Evolutionary conservation across 92 coral and sea anemone genomes (phyloP).

Genomic region (Plumapathes pennacea): DNA sequence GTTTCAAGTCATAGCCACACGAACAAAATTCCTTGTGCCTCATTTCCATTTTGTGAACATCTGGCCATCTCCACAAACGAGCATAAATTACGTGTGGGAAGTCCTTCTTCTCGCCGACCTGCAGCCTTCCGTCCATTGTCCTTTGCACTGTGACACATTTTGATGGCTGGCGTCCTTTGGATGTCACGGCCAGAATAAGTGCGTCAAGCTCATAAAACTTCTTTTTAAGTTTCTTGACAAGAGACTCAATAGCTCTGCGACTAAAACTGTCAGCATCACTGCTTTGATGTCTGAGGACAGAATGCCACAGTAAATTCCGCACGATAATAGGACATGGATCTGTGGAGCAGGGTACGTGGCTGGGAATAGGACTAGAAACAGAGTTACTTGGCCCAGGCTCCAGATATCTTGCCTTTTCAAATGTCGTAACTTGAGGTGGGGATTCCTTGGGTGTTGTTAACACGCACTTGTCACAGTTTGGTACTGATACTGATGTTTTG

Average conservation of each 20-base stretch:
- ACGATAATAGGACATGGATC: constrained; percentile 99
- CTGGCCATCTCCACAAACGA: constrained; percentile 99
- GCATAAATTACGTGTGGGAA: constrained; percentile 99
- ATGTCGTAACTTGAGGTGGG: constrained; percentile 43
- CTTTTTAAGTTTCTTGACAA: constrained; percentile 95
- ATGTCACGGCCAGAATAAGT: constrained; percentile 89
- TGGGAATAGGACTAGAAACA: constrained; percentile 54
- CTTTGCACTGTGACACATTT: constrained; percentile 98
- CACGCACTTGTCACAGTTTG: constrained; percentile 61
- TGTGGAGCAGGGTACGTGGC: constrained; percentile 89
- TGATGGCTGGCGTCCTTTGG: constrained; percentile 95
- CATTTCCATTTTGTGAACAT: constrained; percentile 99
- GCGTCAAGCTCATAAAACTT: constrained; percentile 94
- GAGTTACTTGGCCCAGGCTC: constrained; percentile 61
- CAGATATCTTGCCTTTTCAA: constrained; percentile 52
- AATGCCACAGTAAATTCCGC: constrained; percentile 91
- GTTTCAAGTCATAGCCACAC: constrained; percentile 95
- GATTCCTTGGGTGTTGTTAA: constrained; percentile 54
- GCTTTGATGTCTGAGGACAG: constrained; percentile 88
- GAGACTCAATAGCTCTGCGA: constrained; percentile 93
- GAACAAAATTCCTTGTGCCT: constrained; percentile 94
- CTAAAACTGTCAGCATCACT: constrained; percentile 92
- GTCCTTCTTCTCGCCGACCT: constrained; percentile 99
- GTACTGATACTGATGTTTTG: constrained; percentile 60
- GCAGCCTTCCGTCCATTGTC: constrained; percentile 98